Evolutionary conservation across 2,113 vertebrate genomes (phyloP).

Genomic region (Pagrus major): DNA sequence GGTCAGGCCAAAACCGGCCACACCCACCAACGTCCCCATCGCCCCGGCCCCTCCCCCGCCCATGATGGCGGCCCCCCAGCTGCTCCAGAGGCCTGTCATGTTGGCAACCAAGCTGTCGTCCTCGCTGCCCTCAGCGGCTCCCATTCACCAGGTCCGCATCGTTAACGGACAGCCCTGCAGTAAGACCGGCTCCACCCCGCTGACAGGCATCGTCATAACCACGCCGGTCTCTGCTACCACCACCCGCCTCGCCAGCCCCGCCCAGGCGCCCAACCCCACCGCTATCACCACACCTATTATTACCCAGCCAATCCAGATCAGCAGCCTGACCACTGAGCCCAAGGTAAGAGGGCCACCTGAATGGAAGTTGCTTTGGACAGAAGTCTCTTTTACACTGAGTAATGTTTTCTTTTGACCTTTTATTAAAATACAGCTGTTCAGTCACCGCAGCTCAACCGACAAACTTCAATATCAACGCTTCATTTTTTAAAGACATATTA

Average conservation of each 20-base stretch:
- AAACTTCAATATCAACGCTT: too few species aligned
- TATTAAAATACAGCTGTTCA: too few species aligned
- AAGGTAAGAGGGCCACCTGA: constrained; percentile 84
- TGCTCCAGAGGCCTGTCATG: constrained; percentile 97
- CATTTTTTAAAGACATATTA: too few species aligned
- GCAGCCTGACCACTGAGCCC: constrained; percentile 92
- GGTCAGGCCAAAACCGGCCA: constrained; percentile 94
- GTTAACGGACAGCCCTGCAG: constrained; percentile 94
- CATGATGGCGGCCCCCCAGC: constrained; percentile 96
- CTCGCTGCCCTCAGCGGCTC: constrained; percentile 90
- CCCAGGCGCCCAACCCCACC: constrained; percentile 71
- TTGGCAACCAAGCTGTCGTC: constrained; percentile 93
- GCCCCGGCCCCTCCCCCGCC: constrained; percentile 96
- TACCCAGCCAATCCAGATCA: constrained; percentile 93
- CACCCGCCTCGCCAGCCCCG: constrained; percentile 87
- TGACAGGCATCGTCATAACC: constrained; percentile 97
- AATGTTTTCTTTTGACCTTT: too few species aligned
- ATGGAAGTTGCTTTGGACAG: too few species aligned
- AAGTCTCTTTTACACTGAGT: too few species aligned
- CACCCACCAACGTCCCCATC: constrained; percentile 95
- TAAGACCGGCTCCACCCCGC: constrained; percentile 80
- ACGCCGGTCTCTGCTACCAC: constrained; percentile 73
- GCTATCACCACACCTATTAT: constrained; percentile 66
- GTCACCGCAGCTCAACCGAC: too few species aligned
- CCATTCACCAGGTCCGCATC: constrained; percentile 97